Percentiles rank a stretch among this genome's conserved stretches.
phyloP scores from a whole-genome alignment of 2,797 vertebrate genomes.

The Florisuga fusca region DNA sequence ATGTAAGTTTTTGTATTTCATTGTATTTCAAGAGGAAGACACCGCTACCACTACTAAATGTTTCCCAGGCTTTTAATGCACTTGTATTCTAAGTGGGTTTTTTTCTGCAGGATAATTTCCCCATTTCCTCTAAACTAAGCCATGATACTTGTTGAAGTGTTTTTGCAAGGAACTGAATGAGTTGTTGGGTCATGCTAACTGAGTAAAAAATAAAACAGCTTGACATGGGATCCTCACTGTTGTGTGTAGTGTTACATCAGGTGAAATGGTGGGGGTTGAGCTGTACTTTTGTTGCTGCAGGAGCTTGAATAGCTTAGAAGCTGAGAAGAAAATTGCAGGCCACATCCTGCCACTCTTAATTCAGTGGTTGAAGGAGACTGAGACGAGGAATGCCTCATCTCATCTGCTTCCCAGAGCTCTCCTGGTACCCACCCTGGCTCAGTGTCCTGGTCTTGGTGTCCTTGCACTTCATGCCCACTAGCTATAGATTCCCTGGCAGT shows the following conservation, averaged over 20 bases:
- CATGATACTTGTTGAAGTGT: constrained; percentile 38
- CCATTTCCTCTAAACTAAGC: constrained; percentile 41
- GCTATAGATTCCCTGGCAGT: not conserved
- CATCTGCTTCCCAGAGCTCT: not conserved
- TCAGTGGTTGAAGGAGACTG: not conserved
- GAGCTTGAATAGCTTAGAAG: not conserved
- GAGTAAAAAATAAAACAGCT: constrained; percentile 60
- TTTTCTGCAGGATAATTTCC: constrained; percentile 57
- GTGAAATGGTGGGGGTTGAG: not conserved
- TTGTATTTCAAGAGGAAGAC: constrained; percentile 68
- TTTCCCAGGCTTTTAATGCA: constrained; percentile 60
- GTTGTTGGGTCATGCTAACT: constrained; percentile 52
- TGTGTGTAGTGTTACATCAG: not conserved
- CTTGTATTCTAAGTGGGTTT: constrained; percentile 54
- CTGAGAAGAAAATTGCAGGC: not conserved
- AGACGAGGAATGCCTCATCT: not conserved
- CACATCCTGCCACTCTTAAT: not conserved
- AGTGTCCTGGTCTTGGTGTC: not conserved
- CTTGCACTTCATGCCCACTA: not conserved
- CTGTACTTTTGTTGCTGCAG: constrained; percentile 8
- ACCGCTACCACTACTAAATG: constrained; percentile 41
- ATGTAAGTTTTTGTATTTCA: constrained; percentile 51
- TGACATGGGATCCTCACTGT: constrained; percentile 18
- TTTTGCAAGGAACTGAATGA: constrained; percentile 14
- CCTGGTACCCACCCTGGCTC: not conserved